These are phyloP conservation scores for Coilia nasus DNA, from an alignment of 2,797 vertebrate genomes.

Conservation along the genomic window DNA sequence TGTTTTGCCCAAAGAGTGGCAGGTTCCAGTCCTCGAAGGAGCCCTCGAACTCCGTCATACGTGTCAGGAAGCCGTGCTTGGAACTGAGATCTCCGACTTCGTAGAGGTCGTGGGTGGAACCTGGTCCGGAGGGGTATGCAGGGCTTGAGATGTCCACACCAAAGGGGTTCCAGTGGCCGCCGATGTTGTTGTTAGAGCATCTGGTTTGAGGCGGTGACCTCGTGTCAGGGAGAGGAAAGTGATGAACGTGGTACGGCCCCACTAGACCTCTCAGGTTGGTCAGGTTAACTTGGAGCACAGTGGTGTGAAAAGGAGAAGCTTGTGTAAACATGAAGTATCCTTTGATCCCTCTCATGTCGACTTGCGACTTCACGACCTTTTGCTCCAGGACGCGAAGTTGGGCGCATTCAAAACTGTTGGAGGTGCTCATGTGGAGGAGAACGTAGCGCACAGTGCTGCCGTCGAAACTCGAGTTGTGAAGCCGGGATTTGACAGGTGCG, in stretches of 20 bases:
- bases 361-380: constrained; percentile 67
- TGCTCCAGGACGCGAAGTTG: constrained; percentile 59
- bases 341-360: constrained; percentile 75
- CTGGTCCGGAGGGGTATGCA: constrained; percentile 64
- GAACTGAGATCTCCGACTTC: constrained; percentile 77
- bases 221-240: constrained; percentile 71
- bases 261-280: constrained; percentile 63
- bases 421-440: constrained; percentile 51
- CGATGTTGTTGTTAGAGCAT: constrained; percentile 75
- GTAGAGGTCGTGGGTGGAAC: constrained; percentile 75
- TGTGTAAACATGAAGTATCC: constrained; percentile 75
- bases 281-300: constrained; percentile 68
- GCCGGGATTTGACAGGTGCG: constrained; percentile 65
- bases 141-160: constrained; percentile 46
- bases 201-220: constrained; percentile 46
- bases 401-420: constrained; percentile 64
- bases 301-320: constrained; percentile 76
- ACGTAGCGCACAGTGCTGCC: constrained; percentile 54
- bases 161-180: constrained; percentile 81
- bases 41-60: constrained; percentile 9
- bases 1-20: constrained; percentile 80
- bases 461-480: constrained; percentile 53
- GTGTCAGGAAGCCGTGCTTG: constrained; percentile 70
- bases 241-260: constrained; percentile 74
- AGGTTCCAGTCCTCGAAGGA: constrained; percentile 74